Evolutionary conservation across 2,113 vertebrate species (phyloP), one percentile per base, ranked within the genome.

Genomic region (Aepyceros melampus): DNA sequence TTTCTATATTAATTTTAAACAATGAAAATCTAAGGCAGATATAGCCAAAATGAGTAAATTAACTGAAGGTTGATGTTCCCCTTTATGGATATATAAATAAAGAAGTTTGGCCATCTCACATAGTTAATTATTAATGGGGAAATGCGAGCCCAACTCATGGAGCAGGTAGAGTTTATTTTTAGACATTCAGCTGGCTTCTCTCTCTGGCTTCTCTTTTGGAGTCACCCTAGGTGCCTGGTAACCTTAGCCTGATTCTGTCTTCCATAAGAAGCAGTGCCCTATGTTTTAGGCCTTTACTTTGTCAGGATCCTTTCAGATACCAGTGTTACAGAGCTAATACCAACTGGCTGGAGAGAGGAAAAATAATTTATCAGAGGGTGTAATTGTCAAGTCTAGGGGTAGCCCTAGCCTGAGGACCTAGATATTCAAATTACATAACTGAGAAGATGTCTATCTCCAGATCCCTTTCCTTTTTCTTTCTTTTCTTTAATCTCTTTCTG

Each of bases 131-230:
- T 96, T 97, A 82, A 95, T 5, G 55, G 16, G 13, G 81, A 94
- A 95, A 90, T 53, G 79, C 21, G 17, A 97, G 33, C 71, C 79
- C 86, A 87, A 87, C 33, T 67, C 33, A 33, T n/a, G 29, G 92
- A 82, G 92, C 90, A 92, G 60, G 60, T 86, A 97, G 97, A 90
- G 64, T 78, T 94, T 87, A 97, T 94, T 95, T 94, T 94, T 85
- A 88, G 81, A 36, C 53, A 58, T 95, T 71, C 74, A 58, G 33
- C 56, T 55, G 51, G 86, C 78, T 60, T 89, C 53, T 91, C 6
- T 78, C 86, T 89, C 17, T 29, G 93, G 19, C 56, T 88, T 76
- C 36, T 60, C 87, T 90, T 81, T 83, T 74, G 78, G 58, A n/a
- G 81, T 86, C 81, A 95, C 55, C 43, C 62, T 60, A 51, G 58